These are phyloP conservation scores for Oreohelix idahoensis DNA, from an alignment of 1,140 invertebrate genomes.

Conservation along the genomic window DNA sequence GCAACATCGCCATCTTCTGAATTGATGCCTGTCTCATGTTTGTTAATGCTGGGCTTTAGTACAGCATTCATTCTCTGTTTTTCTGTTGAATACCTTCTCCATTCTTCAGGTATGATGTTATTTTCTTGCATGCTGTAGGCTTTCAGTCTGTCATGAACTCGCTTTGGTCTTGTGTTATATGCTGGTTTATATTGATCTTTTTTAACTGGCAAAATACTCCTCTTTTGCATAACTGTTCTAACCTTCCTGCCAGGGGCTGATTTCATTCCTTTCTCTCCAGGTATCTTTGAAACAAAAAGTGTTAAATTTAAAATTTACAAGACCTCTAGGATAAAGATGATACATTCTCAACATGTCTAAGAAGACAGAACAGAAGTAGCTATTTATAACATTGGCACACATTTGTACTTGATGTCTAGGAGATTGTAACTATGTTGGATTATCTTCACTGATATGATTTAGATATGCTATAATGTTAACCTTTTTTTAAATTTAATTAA, in stretches of 20 bases:
- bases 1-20: background rate
- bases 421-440: too few relatives aligned
- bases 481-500: too few relatives aligned
- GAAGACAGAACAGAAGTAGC: too few relatives aligned
- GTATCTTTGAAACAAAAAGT: slow-evolving; percentile 24
- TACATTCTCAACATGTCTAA: background rate
- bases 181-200: background rate
- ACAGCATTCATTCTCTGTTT: background rate
- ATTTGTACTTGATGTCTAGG: too few relatives aligned
- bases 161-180: background rate
- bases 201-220: background rate
- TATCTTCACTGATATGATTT: too few relatives aligned
- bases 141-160: background rate
- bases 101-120: background rate
- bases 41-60: background rate
- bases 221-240: background rate
- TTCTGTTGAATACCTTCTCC: background rate
- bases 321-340: background rate
- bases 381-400: too few relatives aligned
- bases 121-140: background rate
- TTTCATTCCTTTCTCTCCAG: background rate
- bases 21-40: background rate
- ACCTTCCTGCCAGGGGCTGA: background rate
- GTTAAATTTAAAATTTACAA: background rate
- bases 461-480: too few relatives aligned